Evolutionary conservation across 2,888 invertebrate species (phyloP), one percentile per base, ranked within the genome.

Genomic region (Agrilus cyanescens): DNA sequence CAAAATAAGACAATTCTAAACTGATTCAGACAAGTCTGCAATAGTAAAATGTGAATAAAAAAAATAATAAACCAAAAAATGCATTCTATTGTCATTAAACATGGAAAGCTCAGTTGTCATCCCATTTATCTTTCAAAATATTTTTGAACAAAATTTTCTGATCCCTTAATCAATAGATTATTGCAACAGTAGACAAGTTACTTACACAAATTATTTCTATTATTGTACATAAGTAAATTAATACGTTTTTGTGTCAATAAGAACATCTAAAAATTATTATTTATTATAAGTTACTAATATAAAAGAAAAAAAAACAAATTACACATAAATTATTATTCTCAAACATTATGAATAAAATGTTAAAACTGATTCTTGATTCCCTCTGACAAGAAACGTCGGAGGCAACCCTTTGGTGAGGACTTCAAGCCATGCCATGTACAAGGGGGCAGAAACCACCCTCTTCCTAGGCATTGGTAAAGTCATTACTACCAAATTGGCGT

Each of bases 381-480:
- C 90, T 48, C 90, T 73, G 38, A 90, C 85, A 37, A 90, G 74
- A 46, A 97, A 72, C 62, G 91, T 88, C 1, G 91, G 90, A 20
- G 91, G 91, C 80, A 91, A 80, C 56, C 82, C 83, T 54, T 76
- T 73, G 6, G 88, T 88, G 42, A 93, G 70, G n/a, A 81, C 75
- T 64, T 93, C 90, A 56, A 91, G 63, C 91, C 91, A 93, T 2
- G 87, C 82, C 78, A 90, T 78, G 70, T 95, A 96, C 12, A 96
- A 69, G 0, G 90, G 80, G 0, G 94, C 85, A 1, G 91, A 86
- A 25, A 93, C 85, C 10, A 87, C 82, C 53, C 78, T 81, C 54
- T 93, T 88, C 16, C 94, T 75, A 10, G 96, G 95, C 79, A 96
- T 89, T 10, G 96, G 96, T 49, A 96, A 70, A 5, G 96, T 95